Evolutionary conservation across 2,797 vertebrate species (phyloP).

Genomic region (Rhinichthys osculus): DNA sequence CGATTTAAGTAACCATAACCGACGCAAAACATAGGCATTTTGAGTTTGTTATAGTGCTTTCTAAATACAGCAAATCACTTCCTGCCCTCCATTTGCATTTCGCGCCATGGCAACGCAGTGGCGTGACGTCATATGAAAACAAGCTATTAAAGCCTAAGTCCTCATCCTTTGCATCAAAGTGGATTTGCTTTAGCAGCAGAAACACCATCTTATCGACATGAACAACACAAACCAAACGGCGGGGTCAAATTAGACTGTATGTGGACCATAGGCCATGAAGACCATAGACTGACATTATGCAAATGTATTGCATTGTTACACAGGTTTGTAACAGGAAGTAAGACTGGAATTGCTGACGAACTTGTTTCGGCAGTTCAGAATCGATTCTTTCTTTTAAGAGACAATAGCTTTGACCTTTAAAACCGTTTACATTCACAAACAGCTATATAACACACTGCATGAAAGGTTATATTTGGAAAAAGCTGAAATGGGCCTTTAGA

Average conservation of each 20-base stretch:
- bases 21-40: too few species aligned
- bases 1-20: too few species aligned
- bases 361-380: neutral
- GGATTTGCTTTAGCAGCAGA: neutral
- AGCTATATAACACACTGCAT: neutral
- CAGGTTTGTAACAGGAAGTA: neutral
- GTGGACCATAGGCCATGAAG: neutral
- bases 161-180: neutral
- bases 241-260: neutral
- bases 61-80: too few species aligned
- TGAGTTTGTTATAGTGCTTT: too few species aligned
- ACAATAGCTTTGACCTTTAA: neutral
- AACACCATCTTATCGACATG: neutral
- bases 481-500: neutral
- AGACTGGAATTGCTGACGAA: neutral
- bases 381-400: neutral
- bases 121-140: too few species aligned
- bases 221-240: neutral
- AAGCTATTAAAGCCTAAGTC: too few species aligned
- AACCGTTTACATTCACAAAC: neutral
- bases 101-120: too few species aligned
- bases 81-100: too few species aligned
- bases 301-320: neutral
- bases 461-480: neutral
- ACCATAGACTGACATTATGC: neutral